Base-by-base conservation (phyloP, 1,140 invertebrate genomes). In the Macrotrachela quadricornifera region DNA sequence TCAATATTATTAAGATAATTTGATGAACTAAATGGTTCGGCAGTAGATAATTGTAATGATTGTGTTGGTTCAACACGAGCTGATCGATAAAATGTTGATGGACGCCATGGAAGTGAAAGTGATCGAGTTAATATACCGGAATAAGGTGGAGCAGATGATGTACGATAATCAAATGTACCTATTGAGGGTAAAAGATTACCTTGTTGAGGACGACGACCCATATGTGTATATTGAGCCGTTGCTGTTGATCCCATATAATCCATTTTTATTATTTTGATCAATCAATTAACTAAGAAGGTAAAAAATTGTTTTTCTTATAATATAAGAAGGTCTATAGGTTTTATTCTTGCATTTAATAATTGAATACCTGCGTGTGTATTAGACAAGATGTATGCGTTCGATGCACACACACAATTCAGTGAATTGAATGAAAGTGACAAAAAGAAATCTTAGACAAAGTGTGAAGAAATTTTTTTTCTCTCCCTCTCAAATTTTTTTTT, bases 181-280 rank as follows among this genome's bases (percentile, higher is more conserved):
- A 56, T 54, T 10, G 49, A 43, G 44, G 55, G 55, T 36, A 56
- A 49, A 16, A 49, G 45, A 0, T 40, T 42, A 36, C 46, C 50
- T 1, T 57, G 37, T 56, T 59, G 48, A 60, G 60, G 46, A 57
- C 64, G 16, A 56, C 53, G 17, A 60, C 63, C 48, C 63, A 55
- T 44, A 60, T 59, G 17, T 65, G 67, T 64, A 59, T 71, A 71
- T 40, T 65, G 65, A 52, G 67, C 67, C 38, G 66, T 71, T 48
- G 69, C 65, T 16, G 65, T 70, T 43, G 68, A 65, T 51, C 68
- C 68, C 50, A 69, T 59, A 57, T 64, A 69, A 56, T 69, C 67
- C 68, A 70, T 70, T 49, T 42, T 56, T 30, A 30, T 2, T 30
- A 30, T 30, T 30, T 30, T 30, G 21, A 30, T 30, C 21, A 8